A percentile compares a stretch with the other conserved stretches of the same genome.
These are phyloP conservation scores for Brachypterus glaber DNA, from an alignment of 2,888 invertebrate species.

Conservation along the genomic window DNA sequence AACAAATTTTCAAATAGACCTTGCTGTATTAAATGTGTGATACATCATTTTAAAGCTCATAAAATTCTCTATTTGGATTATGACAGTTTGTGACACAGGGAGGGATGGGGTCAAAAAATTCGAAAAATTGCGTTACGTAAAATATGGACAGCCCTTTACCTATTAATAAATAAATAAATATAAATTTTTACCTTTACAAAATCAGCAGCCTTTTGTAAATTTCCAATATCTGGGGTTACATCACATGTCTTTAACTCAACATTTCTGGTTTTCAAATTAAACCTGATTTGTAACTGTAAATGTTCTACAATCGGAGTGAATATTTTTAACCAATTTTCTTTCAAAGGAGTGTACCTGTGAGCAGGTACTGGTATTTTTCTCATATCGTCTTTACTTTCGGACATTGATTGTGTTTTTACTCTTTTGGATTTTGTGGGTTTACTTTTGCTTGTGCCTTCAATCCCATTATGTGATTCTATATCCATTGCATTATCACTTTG, in stretches of 20 bases:
- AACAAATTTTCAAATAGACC: no score
- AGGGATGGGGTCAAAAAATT: no score
- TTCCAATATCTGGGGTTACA: conserved; percentile 75
- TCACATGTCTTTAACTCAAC: conserved; percentile 70
- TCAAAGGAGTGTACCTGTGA: conserved; percentile 87
- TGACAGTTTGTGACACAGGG: no score
- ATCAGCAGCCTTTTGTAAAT: conserved; percentile 95
- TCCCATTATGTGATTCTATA: conserved; percentile 57
- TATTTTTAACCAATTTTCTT: conserved; percentile 95
- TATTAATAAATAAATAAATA: conserved; percentile 7
- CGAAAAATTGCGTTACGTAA: no score
- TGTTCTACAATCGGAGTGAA: conserved; percentile 95
- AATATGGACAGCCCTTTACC: background rate
- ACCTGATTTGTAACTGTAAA: conserved; percentile 84
- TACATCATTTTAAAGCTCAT: no score
- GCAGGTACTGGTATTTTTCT: conserved; percentile 82
- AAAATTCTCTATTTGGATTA: no score
- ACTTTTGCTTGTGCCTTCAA: conserved; percentile 44
- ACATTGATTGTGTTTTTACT: conserved; percentile 25
- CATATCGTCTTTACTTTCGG: conserved; percentile 51
- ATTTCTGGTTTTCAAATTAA: conserved; percentile 82
- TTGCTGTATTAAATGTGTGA: no score
- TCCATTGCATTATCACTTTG: conserved; percentile 53
- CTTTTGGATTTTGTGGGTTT: conserved; percentile 27
- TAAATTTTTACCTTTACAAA: conserved; percentile 63